Percentiles rank a stretch among this genome's conserved stretches.
These are phyloP conservation scores for Holacanthella duospinosa DNA, from an alignment of 2,888 invertebrate species.

Conservation along the genomic window DNA sequence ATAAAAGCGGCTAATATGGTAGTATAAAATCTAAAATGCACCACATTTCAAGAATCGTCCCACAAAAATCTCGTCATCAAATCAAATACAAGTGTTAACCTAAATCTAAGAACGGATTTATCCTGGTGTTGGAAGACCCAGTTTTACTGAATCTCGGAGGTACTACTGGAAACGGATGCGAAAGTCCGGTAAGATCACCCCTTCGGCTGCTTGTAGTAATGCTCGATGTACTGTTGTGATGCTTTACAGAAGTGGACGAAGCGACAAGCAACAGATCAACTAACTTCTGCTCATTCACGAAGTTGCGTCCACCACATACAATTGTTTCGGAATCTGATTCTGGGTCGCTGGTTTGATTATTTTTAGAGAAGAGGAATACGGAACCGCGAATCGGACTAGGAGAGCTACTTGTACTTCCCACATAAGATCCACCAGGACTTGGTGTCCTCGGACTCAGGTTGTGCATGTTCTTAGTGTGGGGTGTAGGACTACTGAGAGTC, in stretches of 20 bases:
- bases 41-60: too few species aligned
- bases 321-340: not conserved
- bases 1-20: too few species aligned
- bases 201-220: too few species aligned
- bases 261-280: slow-evolving; percentile 26
- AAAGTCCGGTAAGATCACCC: too few species aligned
- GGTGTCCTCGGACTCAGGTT: not conserved
- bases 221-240: too few species aligned
- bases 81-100: too few species aligned
- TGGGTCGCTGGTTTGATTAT: not conserved
- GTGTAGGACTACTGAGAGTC: slow-evolving; percentile 16
- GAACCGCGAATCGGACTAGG: slow-evolving; percentile 4
- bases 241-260: slow-evolving; percentile 21
- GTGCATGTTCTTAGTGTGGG: not conserved
- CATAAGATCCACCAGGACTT: slow-evolving; percentile 7
- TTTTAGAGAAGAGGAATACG: slow-evolving; percentile 8
- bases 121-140: too few species aligned
- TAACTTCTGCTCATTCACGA: slow-evolving; percentile 19
- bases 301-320: slow-evolving; percentile 17
- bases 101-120: too few species aligned
- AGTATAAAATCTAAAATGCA: too few species aligned
- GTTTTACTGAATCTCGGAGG: too few species aligned
- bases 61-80: too few species aligned
- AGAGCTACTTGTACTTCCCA: slow-evolving; percentile 2
- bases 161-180: too few species aligned